These are phyloP conservation scores for Xestia rhomboidea DNA, from an alignment of 2,888 invertebrate genomes.

Conservation along the genomic window DNA sequence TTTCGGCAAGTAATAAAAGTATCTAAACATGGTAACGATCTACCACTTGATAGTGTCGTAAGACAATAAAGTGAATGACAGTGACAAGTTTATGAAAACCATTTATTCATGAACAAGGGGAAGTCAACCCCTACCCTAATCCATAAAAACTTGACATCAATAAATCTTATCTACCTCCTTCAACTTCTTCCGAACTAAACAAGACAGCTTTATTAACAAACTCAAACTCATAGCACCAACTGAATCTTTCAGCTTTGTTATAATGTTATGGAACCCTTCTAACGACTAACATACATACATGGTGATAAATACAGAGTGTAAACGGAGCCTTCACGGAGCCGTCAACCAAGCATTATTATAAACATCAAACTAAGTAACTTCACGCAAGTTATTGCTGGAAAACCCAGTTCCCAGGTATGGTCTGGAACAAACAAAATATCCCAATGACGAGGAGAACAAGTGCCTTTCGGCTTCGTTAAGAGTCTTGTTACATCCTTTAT, in stretches of 20 bases:
- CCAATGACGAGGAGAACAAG: no score
- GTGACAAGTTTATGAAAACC: constrained; percentile 10
- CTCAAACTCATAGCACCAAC: neutral
- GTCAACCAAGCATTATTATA: no score
- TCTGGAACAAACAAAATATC: no score
- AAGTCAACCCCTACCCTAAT: neutral
- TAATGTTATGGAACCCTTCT: neutral
- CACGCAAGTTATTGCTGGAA: no score
- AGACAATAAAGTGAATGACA: neutral
- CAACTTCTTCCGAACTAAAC: neutral
- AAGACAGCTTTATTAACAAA: neutral
- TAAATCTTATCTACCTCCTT: constrained; percentile 25
- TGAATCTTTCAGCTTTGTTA: neutral
- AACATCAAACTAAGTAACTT: no score
- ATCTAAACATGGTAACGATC: neutral
- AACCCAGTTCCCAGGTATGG: no score
- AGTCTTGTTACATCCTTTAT: no score
- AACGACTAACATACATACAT: neutral
- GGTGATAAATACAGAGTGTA: no score
- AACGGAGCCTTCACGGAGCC: no score
- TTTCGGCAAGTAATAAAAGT: no score
- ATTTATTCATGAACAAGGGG: constrained; percentile 18
- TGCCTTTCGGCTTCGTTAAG: no score
- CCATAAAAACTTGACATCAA: constrained; percentile 2
- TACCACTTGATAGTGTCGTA: neutral